Evolutionary conservation across 1,140 invertebrate species (phyloP).

Genomic region (Portunus trituberculatus): DNA sequence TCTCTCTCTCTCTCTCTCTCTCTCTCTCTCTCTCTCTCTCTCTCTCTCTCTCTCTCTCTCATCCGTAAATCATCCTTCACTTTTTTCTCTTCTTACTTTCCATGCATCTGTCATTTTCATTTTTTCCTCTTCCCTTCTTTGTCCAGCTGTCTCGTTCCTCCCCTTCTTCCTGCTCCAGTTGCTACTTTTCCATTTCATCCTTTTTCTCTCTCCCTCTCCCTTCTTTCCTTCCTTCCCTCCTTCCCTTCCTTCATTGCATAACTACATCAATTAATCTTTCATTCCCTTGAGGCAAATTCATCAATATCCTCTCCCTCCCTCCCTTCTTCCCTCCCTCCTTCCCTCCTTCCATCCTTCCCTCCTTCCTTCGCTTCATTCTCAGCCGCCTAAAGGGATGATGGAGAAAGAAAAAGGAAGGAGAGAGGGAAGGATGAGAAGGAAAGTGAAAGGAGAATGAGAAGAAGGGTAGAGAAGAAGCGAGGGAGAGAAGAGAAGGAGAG

Average conservation of each 20-base stretch:
- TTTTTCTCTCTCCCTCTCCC: too few relatives aligned
- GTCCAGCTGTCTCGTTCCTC: background rate
- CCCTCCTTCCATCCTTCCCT: background rate
- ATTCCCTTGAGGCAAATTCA: too few relatives aligned
- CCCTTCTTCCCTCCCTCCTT: background rate
- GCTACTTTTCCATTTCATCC: background rate
- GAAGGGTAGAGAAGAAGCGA: too few relatives aligned
- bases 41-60: background rate
- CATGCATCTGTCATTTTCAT: background rate
- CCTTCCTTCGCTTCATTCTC: background rate
- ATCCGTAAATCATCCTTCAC: background rate
- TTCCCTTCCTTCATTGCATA: too few relatives aligned
- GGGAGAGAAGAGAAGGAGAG: too few relatives aligned
- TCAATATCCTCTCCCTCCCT: background rate
- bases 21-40: background rate
- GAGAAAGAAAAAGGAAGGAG: too few relatives aligned
- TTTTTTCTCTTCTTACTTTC: background rate
- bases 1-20: slow-evolving; percentile 1
- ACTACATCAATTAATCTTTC: too few relatives aligned
- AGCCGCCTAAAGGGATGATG: too few relatives aligned
- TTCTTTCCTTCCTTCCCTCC: background rate
- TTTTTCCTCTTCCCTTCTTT: background rate
- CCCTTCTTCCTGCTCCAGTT: background rate
- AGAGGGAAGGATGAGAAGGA: too few relatives aligned
- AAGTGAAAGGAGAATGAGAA: too few relatives aligned